Evolutionary conservation across 2,888 invertebrate genomes (phyloP), one percentile per base, ranked within the genome.

Genomic region (Cybosia mesomella): DNA sequence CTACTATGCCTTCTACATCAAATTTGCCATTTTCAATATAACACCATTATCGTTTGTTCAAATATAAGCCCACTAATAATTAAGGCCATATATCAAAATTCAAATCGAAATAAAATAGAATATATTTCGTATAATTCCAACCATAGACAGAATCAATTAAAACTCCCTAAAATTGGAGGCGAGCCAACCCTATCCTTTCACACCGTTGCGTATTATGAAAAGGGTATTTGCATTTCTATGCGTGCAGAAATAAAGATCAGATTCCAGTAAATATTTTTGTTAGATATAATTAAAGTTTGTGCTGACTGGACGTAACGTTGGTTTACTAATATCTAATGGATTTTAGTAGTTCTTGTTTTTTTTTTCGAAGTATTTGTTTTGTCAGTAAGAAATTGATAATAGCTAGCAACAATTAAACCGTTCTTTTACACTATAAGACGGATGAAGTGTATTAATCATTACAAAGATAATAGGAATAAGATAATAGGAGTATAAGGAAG

Each of bases 61-160:
- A 58, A n/a, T 58, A 55, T 8, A 34, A 39, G 5, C 21, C 13
- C 5, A 22, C 22, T 22, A 59, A 39, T 59, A 59, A 39, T 36
- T 59, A 59, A 43, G 10, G 13, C 28, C 34, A 36, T 53, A 58
- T 58, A 64, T 58, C 39, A 58, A 58, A 59, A 58, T 43, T 18
- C 18, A 11, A 43, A 57, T 69, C 54, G 11, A 49, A 28, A 67
- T 77, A 67, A 64, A 67, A 68, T 72, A 71, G 68, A 62, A 65
- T 65, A 69, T 67, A 73, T 69, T 73, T 72, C 57, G 32, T 66
- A 73, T 75, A 80, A 74, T 72, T 68, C 68, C 75, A 72, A 83
- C 75, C 80, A 81, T 73, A 73, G 64, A 55, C 64, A 57, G 77
- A 83, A 84, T 84, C 84, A 85, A 85, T 85, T 85, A 82, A 82